Evolutionary conservation across 2,797 vertebrate genomes (phyloP).

Genomic region (Arnoldichthys spilopterus): DNA sequence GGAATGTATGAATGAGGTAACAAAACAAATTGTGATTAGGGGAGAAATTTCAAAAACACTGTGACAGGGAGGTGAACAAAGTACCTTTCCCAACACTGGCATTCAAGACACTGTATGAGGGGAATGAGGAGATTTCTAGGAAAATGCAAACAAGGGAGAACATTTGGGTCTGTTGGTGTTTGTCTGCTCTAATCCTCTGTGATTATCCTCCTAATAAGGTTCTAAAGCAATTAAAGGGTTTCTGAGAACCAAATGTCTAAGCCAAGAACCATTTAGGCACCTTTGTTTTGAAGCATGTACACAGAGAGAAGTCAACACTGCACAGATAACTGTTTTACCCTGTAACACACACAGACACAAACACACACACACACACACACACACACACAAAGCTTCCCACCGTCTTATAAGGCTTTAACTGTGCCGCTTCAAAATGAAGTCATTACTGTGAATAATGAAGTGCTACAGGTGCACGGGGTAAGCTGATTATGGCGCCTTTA

Average conservation of each 20-base stretch:
- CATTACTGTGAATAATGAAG: slow-evolving; percentile 72
- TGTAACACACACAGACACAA: background rate
- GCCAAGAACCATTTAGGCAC: background rate
- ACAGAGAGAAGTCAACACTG: background rate
- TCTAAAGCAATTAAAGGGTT: background rate
- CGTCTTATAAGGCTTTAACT: slow-evolving; percentile 19
- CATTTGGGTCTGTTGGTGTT: no score
- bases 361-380: background rate
- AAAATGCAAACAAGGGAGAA: background rate
- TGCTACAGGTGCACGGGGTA: slow-evolving; percentile 61
- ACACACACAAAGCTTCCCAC: background rate
- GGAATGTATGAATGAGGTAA: no score
- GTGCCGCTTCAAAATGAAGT: slow-evolving; percentile 47
- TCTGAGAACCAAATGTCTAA: background rate
- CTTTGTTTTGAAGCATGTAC: background rate
- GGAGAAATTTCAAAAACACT: no score
- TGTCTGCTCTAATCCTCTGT: no score
- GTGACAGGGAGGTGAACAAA: no score
- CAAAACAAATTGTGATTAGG: no score
- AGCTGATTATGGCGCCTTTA: slow-evolving; percentile 66
- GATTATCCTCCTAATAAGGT: background rate
- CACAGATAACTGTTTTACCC: background rate
- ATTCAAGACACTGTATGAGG: no score
- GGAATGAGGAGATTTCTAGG: no score
- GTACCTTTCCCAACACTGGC: no score